Evolutionary conservation across 1,140 invertebrate species (phyloP).

Genomic region (Harlomillsia oculata): DNA sequence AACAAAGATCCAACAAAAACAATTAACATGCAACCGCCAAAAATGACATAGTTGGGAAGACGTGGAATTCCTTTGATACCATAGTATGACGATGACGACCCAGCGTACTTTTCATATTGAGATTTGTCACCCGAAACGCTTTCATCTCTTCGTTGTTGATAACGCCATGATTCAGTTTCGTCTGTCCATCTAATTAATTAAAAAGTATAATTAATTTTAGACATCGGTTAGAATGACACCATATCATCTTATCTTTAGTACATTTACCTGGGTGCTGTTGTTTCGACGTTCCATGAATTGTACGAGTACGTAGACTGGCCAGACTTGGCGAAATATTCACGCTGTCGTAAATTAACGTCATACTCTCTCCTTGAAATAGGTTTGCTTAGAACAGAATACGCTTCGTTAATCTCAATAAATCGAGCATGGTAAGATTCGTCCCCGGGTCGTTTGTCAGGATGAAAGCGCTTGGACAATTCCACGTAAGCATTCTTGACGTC

Average conservation of each 20-base stretch:
- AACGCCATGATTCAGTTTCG: constrained; percentile 27
- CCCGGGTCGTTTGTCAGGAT: constrained; percentile 51
- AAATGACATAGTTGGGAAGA: constrained; percentile 49
- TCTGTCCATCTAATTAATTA: constrained; percentile 28
- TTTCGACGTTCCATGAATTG: no score
- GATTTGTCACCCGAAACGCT: constrained; percentile 12
- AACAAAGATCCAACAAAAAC: constrained; percentile 45
- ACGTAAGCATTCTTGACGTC: constrained; percentile 25
- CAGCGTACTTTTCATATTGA: no score
- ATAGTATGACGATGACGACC: constrained; percentile 51
- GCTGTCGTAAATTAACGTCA: constrained; percentile 39
- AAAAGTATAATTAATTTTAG: not conserved
- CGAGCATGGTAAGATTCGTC: constrained; percentile 43
- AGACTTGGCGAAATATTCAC: not conserved
- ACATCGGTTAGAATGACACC: not conserved
- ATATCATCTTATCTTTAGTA: not conserved
- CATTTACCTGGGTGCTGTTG: not conserved
- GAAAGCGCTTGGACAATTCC: constrained; percentile 35
- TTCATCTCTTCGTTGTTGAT: constrained; percentile 17
- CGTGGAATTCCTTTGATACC: constrained; percentile 48
- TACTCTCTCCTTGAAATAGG: constrained; percentile 47
- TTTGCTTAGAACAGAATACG: constrained; percentile 52
- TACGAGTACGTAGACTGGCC: no score
- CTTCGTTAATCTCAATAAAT: constrained; percentile 54
- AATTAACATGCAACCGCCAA: constrained; percentile 44